phyloP scores from a whole-genome alignment of 2,797 vertebrate species.

The Cyprinella venusta region DNA sequence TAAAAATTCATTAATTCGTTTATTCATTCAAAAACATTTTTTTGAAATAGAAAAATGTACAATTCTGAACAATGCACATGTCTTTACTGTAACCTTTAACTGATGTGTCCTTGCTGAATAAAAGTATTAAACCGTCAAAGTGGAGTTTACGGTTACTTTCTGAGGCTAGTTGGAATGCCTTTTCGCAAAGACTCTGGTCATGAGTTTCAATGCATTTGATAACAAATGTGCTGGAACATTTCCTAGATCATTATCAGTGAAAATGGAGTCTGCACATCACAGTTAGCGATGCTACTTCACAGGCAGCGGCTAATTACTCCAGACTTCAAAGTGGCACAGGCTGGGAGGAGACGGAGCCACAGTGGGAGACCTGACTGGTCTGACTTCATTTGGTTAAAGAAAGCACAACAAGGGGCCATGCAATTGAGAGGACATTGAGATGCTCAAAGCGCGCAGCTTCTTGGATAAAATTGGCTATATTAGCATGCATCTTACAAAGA shows the following conservation, averaged over 20 bases:
- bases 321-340: slow-evolving; percentile 57
- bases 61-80: background rate
- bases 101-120: background rate
- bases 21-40: background rate
- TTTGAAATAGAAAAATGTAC: background rate
- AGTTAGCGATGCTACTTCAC: slow-evolving; percentile 51
- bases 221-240: slow-evolving; percentile 56
- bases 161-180: background rate
- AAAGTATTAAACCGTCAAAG: background rate
- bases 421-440: slow-evolving; percentile 41
- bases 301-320: slow-evolving; percentile 59
- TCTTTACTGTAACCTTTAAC: background rate
- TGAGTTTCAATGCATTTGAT: slow-evolving; percentile 48
- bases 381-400: slow-evolving; percentile 51
- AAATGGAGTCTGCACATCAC: slow-evolving; percentile 46
- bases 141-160: slow-evolving; percentile 23
- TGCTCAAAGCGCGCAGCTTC: slow-evolving; percentile 36
- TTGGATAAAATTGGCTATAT: slow-evolving; percentile 45
- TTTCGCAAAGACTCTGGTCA: slow-evolving; percentile 18
- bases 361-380: slow-evolving; percentile 46
- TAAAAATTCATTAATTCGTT: background rate
- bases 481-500: slow-evolving; percentile 41
- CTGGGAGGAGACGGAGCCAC: slow-evolving; percentile 47
- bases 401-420: slow-evolving; percentile 35
- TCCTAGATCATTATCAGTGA: slow-evolving; percentile 55